Evolutionary conservation across 2,113 vertebrate species (phyloP), one percentile per base, ranked within the genome.

Genomic region (Argyrosomus japonicus): DNA sequence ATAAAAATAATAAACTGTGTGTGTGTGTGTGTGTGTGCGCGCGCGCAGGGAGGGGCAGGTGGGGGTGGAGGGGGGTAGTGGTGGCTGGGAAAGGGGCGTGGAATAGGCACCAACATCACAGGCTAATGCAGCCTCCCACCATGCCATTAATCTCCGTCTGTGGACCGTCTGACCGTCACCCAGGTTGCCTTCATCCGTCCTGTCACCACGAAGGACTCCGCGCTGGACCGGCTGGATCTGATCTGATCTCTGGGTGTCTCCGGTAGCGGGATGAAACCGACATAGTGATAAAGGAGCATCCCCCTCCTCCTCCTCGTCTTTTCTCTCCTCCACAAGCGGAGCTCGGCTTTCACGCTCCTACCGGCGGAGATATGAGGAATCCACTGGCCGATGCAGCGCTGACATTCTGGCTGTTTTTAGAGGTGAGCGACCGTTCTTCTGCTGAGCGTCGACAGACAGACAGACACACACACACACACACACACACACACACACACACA

Each of bases 311-410:
- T 53, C 51, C 51, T 53, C 51, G 6, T 5, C 29, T 50, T 3
- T 58, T 43, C 43, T 79, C 18, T 40, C 15, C 61, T 84, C 29
- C 64, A 25, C 32, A 32, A 73, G 79, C 86, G 74, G 61, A 79
- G 68, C 77, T 7, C 0, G 11, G 68, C 48, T 65, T 14, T 21
- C 60, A 5, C 17, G 23, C 77, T 79, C 79, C 71, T 62, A 1
- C 68, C 69, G 79, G 74, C 86, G 79, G 81, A 86, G 90, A 79
- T 1, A 94, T 94, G 94, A 89, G 85, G 91, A 85, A 81, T 18
- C 81, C 82, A 9, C 50, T 84, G 88, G 74, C 77, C 74, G 74
- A 40, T n/a, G 11, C 83, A 27, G 85, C 88, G 36, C 87, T 94
- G 87, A 83, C 84, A 32, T 70, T 92, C 18, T 92, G 91, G 84